phyloP scores from a whole-genome alignment of 2,888 invertebrate genomes.

The Priocnemis perturbator region DNA sequence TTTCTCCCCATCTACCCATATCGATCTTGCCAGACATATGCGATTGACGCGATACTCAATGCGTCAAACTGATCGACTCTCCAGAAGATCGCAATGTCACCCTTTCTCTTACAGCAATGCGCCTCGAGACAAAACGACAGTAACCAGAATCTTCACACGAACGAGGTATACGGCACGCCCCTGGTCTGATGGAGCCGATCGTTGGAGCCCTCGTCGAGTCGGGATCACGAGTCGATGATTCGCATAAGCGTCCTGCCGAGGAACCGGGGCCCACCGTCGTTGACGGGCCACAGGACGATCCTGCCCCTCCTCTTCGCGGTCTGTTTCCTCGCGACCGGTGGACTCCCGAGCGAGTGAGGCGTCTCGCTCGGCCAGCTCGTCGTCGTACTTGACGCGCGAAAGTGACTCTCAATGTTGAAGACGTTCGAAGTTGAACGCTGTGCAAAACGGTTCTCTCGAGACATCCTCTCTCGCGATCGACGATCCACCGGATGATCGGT shows the following conservation, averaged over 20 bases:
- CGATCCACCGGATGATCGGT: too few relatives aligned
- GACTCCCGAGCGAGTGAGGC: constrained; percentile 39
- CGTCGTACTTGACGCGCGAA: too few relatives aligned
- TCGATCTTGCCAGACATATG: too few relatives aligned
- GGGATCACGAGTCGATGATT: constrained; percentile 62
- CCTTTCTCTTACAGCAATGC: constrained; percentile 83
- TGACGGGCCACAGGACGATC: constrained; percentile 41
- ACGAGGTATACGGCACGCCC: constrained; percentile 83
- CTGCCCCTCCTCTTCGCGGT: constrained; percentile 49
- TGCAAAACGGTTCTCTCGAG: too few relatives aligned
- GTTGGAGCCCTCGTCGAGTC: constrained; percentile 76
- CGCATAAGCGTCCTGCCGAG: constrained; percentile 61
- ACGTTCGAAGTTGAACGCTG: too few relatives aligned
- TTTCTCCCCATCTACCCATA: too few relatives aligned
- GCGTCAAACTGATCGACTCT: too few relatives aligned
- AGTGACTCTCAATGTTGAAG: too few relatives aligned
- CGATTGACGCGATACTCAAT: too few relatives aligned
- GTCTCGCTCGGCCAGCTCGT: constrained; percentile 3
- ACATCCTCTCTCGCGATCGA: too few relatives aligned
- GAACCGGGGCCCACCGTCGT: constrained; percentile 50
- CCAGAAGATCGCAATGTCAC: not conserved
- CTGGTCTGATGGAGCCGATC: constrained; percentile 86
- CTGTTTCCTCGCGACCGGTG: constrained; percentile 30
- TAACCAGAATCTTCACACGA: constrained; percentile 89
- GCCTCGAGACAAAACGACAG: constrained; percentile 86